Evolutionary conservation across 1,140 invertebrate genomes (phyloP), one percentile per base, ranked within the genome.

Genomic region (Sipha flava): DNA sequence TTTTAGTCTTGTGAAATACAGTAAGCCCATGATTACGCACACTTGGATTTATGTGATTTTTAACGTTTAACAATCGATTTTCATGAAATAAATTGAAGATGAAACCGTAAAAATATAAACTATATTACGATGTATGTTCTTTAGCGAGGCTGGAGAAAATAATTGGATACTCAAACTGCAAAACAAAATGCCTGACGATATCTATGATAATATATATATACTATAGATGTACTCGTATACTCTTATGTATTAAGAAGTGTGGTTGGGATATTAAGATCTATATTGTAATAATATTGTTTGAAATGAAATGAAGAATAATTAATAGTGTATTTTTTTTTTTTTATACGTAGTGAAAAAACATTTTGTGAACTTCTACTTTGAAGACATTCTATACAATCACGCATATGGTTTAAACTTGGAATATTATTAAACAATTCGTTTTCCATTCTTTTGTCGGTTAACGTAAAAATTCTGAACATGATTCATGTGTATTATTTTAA

Each of bases 381-480:
- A 21, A 73, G 37, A 37, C 47, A 37, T 49, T 9, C n/a, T n/a
- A 9, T 49, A 49, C 68, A 34, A 45, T 34, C 68, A 47, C 34
- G n/a, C 37, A 26, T 26, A n/a, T 21, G 66, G 40, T n/a, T 70
- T 70, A 47, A 45, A 37, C 70, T 54, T 1, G 45, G 31, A 73
- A 23, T 52, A 73, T n/a, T 4, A 64, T 52, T 52, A 54, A 23
- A 52, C 23, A 54, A 43, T 34, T 4, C 49, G 49, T 73, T 73
- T 73, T 37, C 70, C 47, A 37, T 73, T 73, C 70, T 54, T 73
- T 73, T 73, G 70, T 73, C 70, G 70, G 70, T 21, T 12, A 12
- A 26, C 2, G 26, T 34, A 73, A 47, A 49, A 52, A 73, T 73
- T 52, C 70, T 26, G 5, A 73, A 14, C 70, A 34, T 9, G 70